Percentiles rank a stretch among this genome's conserved stretches.
Conservation (phyloP, 2,113 vertebrate genomes). For the Todiramphus chloris region DNA sequence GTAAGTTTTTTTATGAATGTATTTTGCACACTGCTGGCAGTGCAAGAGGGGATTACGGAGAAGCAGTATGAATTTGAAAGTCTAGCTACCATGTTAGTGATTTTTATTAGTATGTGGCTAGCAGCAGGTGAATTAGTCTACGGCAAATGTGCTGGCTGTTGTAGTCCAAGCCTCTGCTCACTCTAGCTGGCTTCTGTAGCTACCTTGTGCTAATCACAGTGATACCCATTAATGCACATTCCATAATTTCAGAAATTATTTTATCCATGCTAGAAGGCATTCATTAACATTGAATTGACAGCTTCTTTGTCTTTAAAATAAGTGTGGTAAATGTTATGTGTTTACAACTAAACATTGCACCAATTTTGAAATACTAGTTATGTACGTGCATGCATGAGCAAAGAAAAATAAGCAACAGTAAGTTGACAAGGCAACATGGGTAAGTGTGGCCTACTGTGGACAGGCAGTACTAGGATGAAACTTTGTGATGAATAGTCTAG, state of each 20-base stretch:
- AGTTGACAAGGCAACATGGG: background rate
- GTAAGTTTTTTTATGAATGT: background rate
- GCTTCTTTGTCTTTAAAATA: background rate
- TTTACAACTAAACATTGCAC: background rate
- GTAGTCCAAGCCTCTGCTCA: background rate
- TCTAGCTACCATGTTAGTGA: background rate
- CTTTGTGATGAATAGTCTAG: background rate
- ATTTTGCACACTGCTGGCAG: background rate
- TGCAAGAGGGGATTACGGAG: background rate
- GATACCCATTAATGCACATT: background rate
- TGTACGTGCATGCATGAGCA: fast-evolving
- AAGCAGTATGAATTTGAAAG: background rate
- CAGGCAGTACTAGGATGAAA: background rate
- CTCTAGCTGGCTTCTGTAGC: background rate
- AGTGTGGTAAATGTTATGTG: background rate
- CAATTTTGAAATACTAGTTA: background rate
- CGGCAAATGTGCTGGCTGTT: background rate
- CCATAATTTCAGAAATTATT: background rate
- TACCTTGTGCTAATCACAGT: background rate
- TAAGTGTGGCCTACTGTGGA: background rate
- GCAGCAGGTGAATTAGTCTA: background rate
- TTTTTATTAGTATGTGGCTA: background rate
- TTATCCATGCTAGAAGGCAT: background rate
- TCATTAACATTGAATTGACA: background rate
- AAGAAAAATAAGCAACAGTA: background rate